Evolutionary conservation across 2,888 invertebrate genomes (phyloP), one percentile per base, ranked within the genome.

Genomic region (Celastrina argiolus): DNA sequence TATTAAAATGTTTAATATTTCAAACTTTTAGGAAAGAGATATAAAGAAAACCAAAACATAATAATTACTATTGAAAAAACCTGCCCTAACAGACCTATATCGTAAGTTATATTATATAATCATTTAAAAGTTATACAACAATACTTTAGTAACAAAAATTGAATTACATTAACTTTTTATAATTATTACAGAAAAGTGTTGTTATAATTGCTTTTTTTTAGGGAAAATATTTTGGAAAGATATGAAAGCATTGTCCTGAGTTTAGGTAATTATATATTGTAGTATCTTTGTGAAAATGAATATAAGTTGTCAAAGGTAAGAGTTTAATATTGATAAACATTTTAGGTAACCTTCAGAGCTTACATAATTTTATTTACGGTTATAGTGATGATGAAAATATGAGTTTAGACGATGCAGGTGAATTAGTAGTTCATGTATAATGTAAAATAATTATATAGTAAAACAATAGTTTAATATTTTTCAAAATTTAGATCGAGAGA

Each of bases 141-240:
- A n/a, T n/a, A n/a, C n/a, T n/a, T n/a, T n/a, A n/a, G n/a, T n/a
- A n/a, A n/a, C n/a, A n/a, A n/a, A n/a, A n/a, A n/a, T n/a, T n/a
- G n/a, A n/a, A n/a, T n/a, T n/a, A n/a, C n/a, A n/a, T n/a, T n/a
- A n/a, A n/a, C n/a, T n/a, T n/a, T n/a, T n/a, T n/a, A n/a, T n/a
- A n/a, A n/a, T n/a, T n/a, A n/a, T n/a, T n/a, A n/a, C n/a, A n/a
- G n/a, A n/a, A n/a, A n/a, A n/a, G n/a, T n/a, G n/a, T n/a, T n/a
- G n/a, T n/a, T n/a, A n/a, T n/a, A n/a, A n/a, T n/a, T n/a, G n/a
- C n/a, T 26, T 14, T 56, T 72, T 85, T 83, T 70, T 79, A 88
- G 88, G 63, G 76, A 75, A 10, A 73, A 77, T 73, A 81, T 87
- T 66, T 75, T 86, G 56, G 73, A 81, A 39, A 85, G 83, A 69